Evolutionary conservation across 2,888 invertebrate species (phyloP).

Genomic region (Nymphalis urticae): DNA sequence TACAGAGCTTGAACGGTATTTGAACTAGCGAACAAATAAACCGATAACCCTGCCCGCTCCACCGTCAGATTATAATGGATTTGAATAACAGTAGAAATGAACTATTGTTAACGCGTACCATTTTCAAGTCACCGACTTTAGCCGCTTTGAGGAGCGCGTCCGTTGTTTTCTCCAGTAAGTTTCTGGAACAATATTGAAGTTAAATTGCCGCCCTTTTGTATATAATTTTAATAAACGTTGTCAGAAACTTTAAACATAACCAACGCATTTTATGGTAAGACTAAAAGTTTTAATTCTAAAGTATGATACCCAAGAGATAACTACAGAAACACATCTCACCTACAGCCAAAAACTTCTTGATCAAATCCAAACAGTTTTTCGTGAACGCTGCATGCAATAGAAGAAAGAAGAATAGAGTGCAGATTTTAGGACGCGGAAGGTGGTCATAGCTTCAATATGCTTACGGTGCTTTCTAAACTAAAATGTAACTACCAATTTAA

Average conservation of each 20-base stretch:
- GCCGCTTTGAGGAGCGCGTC: slow-evolving; percentile 92
- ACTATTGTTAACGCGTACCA: slow-evolving; percentile 75
- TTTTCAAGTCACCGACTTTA: slow-evolving; percentile 89
- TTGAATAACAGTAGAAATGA: slow-evolving; percentile 8
- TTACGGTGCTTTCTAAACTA: slow-evolving; percentile 13
- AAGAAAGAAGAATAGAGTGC: slow-evolving; percentile 79
- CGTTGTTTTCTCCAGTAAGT: slow-evolving; percentile 90
- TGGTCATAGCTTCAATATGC: slow-evolving; percentile 48
- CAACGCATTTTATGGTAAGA: neutral
- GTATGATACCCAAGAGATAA: slow-evolving; percentile 34
- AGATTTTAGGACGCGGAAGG: slow-evolving; percentile 50
- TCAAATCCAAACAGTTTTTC: slow-evolving; percentile 91
- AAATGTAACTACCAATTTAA: slow-evolving; percentile 10
- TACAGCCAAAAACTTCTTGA: slow-evolving; percentile 88
- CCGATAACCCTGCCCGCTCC: neutral
- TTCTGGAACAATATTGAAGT: slow-evolving; percentile 80
- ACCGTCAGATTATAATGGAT: slow-evolving; percentile 17
- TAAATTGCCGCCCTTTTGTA: slow-evolving; percentile 17
- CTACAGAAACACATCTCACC: slow-evolving; percentile 71
- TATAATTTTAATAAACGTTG: slow-evolving; percentile 7
- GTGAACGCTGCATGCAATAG: slow-evolving; percentile 90
- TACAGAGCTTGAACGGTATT: neutral
- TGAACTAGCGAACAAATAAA: neutral
- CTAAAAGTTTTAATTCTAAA: slow-evolving; percentile 2
- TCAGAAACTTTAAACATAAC: neutral